phyloP scores from a whole-genome alignment of 2,113 vertebrate genomes.

The human region GRCh38 chr6:156375501-156376000 shows the following conservation, averaged over 20 bases:
- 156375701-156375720: background rate
- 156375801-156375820: background rate
- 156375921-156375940: background rate
- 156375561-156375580: background rate
- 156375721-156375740: background rate
- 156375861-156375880: background rate
- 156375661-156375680: background rate
- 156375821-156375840: background rate
- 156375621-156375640: background rate
- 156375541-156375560: background rate
- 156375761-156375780: background rate
- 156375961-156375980: background rate
- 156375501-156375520: background rate
- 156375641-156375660: background rate
- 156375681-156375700: background rate
- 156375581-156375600: background rate
- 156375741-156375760: background rate
- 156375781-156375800: background rate
- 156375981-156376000: background rate
- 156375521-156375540: background rate
- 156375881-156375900: background rate
- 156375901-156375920: background rate
- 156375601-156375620: background rate
- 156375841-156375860: background rate
- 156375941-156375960: background rate